Evolutionary conservation across 1,140 invertebrate genomes (phyloP), one percentile per base, ranked within the genome.

Genomic region (Drosophila takahashii): DNA sequence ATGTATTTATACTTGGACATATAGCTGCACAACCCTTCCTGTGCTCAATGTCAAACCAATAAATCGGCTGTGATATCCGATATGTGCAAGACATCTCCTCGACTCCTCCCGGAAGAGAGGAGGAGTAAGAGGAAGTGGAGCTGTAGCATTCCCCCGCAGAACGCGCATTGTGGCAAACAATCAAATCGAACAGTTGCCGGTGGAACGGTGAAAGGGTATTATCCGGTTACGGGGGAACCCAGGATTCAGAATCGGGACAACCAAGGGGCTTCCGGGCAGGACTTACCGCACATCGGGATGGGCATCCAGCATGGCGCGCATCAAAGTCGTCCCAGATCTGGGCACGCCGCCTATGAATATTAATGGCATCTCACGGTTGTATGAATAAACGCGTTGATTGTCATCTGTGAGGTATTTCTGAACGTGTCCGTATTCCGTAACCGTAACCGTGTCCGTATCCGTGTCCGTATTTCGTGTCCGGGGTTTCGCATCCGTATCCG

Each of bases 331-430:
- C 16, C 98, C 98, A 48, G 97, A 99, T 73, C 98, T 95, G 27
- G 98, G 98, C 86, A 99, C 97, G 51, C 98, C 98, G 26, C 98
- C 98, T 92, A 99, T 98, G 93, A 99, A 99, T 86, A 99, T 98
- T 59, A 99, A 93, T 71, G 98, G 97, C 95, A 98, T 97, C 70
- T 96, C 95, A 79, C 96, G 94, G 90, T 97, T 95, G 91, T 97
- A 97, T 48, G 94, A 93, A 92, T 96, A 96, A 29, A 93, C 92
- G 90, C 95, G 95, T 64, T 94, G 93, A 90, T 90, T 90, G 81
- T 96, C 94, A 22, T 93, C 91, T 50, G 95, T 81, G 34, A 96
- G 93, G 89, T 93, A 95, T 93, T 95, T 92, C 91, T 92, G 74
- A 57, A 53, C 56, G 51, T 53, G 62, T 54, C 50, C 36, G 62